phyloP scores from a whole-genome alignment of 1,140 invertebrate genomes.

The Cecropterus lyciades region DNA sequence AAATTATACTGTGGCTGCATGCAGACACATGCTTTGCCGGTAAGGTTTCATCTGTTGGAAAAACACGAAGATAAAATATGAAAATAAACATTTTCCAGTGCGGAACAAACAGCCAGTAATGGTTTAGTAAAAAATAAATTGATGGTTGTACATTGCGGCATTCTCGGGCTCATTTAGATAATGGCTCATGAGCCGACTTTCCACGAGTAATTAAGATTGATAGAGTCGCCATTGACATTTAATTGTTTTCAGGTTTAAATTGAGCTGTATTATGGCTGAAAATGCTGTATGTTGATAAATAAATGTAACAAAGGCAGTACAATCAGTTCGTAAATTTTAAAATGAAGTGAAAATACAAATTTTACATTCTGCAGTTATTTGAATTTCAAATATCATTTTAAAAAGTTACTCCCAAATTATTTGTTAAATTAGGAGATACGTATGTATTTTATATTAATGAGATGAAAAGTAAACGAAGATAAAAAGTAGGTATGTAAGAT shows the following conservation, averaged over 20 bases:
- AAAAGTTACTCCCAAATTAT: too few relatives aligned
- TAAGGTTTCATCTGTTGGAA: slow-evolving; percentile 18
- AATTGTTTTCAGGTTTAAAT: slow-evolving; percentile 43
- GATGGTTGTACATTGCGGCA: slow-evolving; percentile 38
- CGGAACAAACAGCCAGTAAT: slow-evolving; percentile 29
- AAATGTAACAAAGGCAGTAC: not conserved
- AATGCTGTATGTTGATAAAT: slow-evolving; percentile 1
- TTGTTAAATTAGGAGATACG: too few relatives aligned
- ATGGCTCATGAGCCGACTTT: slow-evolving; percentile 61
- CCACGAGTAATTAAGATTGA: slow-evolving; percentile 67
- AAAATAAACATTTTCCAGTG: slow-evolving; percentile 27
- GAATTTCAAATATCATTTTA: too few relatives aligned
- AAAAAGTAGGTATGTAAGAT: too few relatives aligned
- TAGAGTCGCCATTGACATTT: slow-evolving; percentile 54
- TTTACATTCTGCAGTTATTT: too few relatives aligned
- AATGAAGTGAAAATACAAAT: too few relatives aligned
- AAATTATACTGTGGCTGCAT: slow-evolving; percentile 24
- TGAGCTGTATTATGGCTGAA: slow-evolving; percentile 32
- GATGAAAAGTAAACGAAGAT: too few relatives aligned
- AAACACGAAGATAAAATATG: slow-evolving; percentile 24
- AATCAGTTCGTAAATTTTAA: too few relatives aligned
- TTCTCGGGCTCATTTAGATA: slow-evolving; percentile 67
- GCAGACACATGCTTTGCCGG: slow-evolving; percentile 20
- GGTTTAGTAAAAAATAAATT: slow-evolving; percentile 44
- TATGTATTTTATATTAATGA: too few relatives aligned